Evolutionary conservation across 2,888 invertebrate genomes (phyloP).

Genomic region (Trichopria drosophilae): DNA sequence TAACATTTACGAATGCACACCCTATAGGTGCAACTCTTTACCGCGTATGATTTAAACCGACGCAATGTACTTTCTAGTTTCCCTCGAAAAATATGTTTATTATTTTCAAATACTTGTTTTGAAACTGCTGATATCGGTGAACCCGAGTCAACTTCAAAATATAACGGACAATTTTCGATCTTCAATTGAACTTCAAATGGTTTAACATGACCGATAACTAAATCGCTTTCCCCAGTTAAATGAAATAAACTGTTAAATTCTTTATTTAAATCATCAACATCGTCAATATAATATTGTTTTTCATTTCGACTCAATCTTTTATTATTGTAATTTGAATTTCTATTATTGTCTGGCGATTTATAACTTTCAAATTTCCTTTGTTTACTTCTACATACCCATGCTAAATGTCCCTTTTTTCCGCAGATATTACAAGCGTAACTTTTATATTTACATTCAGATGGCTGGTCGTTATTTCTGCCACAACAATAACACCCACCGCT

Average conservation of each 20-base stretch:
- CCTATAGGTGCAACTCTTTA: too few relatives aligned
- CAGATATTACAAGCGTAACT: too few relatives aligned
- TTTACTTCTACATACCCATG: too few relatives aligned
- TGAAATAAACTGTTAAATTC: not conserved
- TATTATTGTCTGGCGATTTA: too few relatives aligned
- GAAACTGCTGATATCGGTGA: slow-evolving; percentile 2
- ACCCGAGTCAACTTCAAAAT: not conserved
- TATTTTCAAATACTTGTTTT: too few relatives aligned
- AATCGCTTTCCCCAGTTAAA: not conserved
- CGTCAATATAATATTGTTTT: slow-evolving; percentile 10
- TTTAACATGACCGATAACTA: slow-evolving; percentile 7
- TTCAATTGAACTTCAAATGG: not conserved
- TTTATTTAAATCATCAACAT: not conserved
- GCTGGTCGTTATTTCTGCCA: not conserved
- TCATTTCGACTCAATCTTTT: not conserved
- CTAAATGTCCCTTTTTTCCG: too few relatives aligned
- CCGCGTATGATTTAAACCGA: too few relatives aligned
- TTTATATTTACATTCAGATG: slow-evolving; percentile 2
- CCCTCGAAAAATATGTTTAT: too few relatives aligned
- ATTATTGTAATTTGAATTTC: too few relatives aligned
- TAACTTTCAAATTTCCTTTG: too few relatives aligned
- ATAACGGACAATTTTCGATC: not conserved
- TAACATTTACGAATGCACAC: too few relatives aligned
- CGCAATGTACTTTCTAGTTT: too few relatives aligned
- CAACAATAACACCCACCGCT: not conserved